Evolutionary conservation across 2,888 invertebrate species (phyloP).

Genomic region (Trissolcus brochymenae): DNA sequence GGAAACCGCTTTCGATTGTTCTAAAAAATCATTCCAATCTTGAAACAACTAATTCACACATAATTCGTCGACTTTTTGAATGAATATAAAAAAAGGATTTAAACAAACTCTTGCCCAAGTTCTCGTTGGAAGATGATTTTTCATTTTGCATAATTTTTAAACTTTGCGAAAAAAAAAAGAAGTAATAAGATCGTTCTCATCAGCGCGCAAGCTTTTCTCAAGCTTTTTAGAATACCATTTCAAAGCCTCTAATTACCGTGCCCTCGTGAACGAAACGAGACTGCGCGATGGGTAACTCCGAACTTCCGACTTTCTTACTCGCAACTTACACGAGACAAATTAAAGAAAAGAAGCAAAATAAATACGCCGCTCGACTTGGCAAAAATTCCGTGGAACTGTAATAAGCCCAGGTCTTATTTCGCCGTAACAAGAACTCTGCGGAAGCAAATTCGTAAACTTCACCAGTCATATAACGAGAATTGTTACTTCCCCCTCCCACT

Average conservation of each 20-base stretch:
- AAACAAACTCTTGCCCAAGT: too few relatives aligned
- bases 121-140: too few relatives aligned
- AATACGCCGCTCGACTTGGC: conserved; percentile 9
- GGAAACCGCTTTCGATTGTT: too few relatives aligned
- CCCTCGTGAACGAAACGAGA: conserved; percentile 23
- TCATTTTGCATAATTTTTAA: too few relatives aligned
- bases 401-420: conserved; percentile 30
- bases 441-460: conserved; percentile 24
- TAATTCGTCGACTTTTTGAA: too few relatives aligned
- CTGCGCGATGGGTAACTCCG: conserved; percentile 14
- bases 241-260: conserved; percentile 19
- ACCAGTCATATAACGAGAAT: conserved; percentile 15
- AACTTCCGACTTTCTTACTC: conserved; percentile 15
- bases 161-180: too few relatives aligned
- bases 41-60: too few relatives aligned
- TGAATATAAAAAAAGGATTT: too few relatives aligned
- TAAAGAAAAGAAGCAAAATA: conserved; percentile 26
- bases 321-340: conserved; percentile 18
- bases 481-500: background rate
- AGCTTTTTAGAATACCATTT: conserved; percentile 18
- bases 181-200: too few relatives aligned
- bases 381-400: conserved; percentile 12
- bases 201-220: conserved; percentile 9
- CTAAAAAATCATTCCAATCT: too few relatives aligned
- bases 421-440: conserved; percentile 17